A percentile compares a stretch with the other conserved stretches of the same genome.
Conservation (phyloP, 1,140 invertebrate species). For the Drosophila eugracilis region DNA sequence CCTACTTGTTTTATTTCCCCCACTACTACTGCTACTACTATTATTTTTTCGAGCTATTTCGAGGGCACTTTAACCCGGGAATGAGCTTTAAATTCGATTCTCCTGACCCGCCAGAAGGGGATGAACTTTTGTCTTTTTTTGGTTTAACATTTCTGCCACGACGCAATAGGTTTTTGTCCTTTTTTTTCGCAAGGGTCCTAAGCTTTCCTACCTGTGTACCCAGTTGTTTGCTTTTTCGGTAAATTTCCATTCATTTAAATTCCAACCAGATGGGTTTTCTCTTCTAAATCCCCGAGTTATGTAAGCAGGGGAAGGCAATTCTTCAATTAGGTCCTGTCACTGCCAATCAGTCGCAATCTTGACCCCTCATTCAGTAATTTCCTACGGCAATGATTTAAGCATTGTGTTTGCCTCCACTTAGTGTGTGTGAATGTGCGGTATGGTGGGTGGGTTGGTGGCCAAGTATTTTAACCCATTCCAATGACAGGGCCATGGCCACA, state of each 20-base stretch:
- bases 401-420: conserved; percentile 50
- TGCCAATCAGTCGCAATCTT: conserved; percentile 40
- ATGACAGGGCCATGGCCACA: conserved; percentile 60
- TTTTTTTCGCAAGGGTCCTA: conserved; percentile 28
- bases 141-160: conserved; percentile 59
- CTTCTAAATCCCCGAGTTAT: conserved; percentile 15
- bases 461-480: conserved; percentile 33
- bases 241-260: conserved; percentile 79
- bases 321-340: conserved; percentile 43
- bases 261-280: conserved; percentile 28
- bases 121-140: conserved; percentile 45
- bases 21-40: not conserved
- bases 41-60: conserved; percentile 15
- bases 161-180: conserved; percentile 72
- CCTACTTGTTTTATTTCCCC: conserved; percentile 13
- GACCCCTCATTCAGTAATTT: conserved; percentile 69
- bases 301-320: conserved; percentile 13
- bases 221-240: conserved; percentile 49
- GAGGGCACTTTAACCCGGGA: conserved; percentile 35
- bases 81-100: conserved; percentile 48
- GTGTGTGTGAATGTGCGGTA: too few species aligned
- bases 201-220: conserved; percentile 54
- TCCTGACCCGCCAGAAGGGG: conserved; percentile 29
- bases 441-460: conserved; percentile 9
- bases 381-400: conserved; percentile 58